These are phyloP conservation scores for Sycophila sp. DNA, from an alignment of 1,140 invertebrate species.

Conservation along the genomic window DNA sequence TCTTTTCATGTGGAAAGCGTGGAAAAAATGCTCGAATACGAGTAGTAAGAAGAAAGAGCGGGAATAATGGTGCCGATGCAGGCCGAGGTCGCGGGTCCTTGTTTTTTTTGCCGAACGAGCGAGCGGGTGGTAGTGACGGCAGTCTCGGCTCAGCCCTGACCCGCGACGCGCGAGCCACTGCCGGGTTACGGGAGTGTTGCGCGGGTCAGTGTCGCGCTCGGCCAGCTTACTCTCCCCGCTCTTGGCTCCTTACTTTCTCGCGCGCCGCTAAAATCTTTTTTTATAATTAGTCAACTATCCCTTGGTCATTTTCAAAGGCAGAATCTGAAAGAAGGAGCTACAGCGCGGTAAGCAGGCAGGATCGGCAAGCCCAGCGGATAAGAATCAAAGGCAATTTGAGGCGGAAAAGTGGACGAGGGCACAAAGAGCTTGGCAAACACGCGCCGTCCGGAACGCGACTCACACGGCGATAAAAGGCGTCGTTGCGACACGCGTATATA, in stretches of 20 bases:
- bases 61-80: not conserved
- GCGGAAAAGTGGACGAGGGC: not conserved
- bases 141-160: conserved; percentile 30
- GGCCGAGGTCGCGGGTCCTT: not conserved
- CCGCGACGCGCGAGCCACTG: not conserved
- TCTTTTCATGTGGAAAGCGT: too few relatives aligned
- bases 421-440: not conserved
- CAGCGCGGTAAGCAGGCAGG: too few relatives aligned
- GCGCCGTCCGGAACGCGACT: not conserved
- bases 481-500: conserved; percentile 1
- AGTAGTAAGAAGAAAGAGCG: too few relatives aligned
- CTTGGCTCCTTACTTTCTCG: too few relatives aligned
- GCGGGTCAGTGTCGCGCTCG: conserved; percentile 27
- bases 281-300: too few relatives aligned
- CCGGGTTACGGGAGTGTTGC: not conserved
- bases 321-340: too few relatives aligned
- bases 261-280: too few relatives aligned
- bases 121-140: not conserved
- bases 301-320: too few relatives aligned
- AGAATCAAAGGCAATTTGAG: too few relatives aligned
- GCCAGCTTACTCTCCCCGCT: conserved; percentile 21
- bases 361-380: too few relatives aligned
- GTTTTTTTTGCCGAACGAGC: not conserved
- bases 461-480: not conserved
- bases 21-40: too few relatives aligned